Evolutionary conservation across 2,797 vertebrate species (phyloP).

Genomic region (Rachycentron canadum): DNA sequence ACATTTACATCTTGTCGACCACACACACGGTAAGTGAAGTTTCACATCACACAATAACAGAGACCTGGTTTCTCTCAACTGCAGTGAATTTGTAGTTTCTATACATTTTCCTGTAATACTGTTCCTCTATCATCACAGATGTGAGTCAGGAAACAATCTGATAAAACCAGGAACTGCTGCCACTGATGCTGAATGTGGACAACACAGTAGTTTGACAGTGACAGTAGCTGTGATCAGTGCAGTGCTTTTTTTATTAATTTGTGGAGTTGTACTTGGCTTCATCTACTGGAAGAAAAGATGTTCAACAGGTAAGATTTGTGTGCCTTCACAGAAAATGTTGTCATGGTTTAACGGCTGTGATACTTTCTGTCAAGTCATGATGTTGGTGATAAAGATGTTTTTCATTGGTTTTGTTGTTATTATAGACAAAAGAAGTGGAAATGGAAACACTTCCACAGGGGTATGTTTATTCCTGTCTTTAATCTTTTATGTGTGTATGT

Average conservation of each 20-base stretch:
- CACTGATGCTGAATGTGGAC: constrained; percentile 54
- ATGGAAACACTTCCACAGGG: not conserved
- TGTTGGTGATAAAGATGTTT: not conserved
- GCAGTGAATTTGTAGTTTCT: not conserved
- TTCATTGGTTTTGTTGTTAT: not conserved
- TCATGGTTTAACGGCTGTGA: not conserved
- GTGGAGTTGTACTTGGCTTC: not conserved
- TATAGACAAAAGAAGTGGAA: not conserved
- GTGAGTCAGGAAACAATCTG: constrained; percentile 35
- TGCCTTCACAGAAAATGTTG: not conserved
- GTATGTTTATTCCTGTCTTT: not conserved
- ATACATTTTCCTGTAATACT: not conserved
- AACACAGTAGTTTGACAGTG: not conserved
- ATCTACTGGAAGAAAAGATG: not conserved
- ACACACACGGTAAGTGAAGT: constrained; percentile 67
- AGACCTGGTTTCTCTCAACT: not conserved
- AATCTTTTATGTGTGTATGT: not conserved
- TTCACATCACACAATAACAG: not conserved
- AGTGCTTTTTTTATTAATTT: not conserved
- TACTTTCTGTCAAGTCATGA: not conserved
- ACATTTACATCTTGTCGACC: constrained; percentile 51
- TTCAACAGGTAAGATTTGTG: not conserved
- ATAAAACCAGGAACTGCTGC: constrained; percentile 41
- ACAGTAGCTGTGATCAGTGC: accelerated
- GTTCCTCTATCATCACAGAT: constrained; percentile 50